Evolutionary conservation across 2,113 vertebrate species (phyloP), one percentile per base, ranked within the genome.

Genomic region (Eurypyga helias): DNA sequence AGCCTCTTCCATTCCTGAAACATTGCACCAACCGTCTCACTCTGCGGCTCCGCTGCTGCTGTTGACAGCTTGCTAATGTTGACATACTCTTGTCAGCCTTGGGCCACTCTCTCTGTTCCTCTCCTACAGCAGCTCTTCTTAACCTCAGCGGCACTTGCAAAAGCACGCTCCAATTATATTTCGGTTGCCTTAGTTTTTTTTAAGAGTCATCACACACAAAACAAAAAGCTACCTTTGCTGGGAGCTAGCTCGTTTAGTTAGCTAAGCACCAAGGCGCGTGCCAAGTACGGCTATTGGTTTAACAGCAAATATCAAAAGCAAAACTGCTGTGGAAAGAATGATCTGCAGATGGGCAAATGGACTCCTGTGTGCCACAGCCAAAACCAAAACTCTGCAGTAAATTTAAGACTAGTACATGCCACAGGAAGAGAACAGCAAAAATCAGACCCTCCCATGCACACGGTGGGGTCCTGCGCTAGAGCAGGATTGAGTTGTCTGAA

Each of bases 1-100:
- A 95, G 66, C 69, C 95, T 91, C 86, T 86, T 46, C 91, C 77
- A 34, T 92, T 46, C 91, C 93, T 14, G 2, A 58, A 90, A 90
- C 6, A 13, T 3, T 31, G 58, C 89, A 81, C 41, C 58, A n/a
- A 57, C 21, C 46, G 1, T 92, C 93, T 83, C 91, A 29, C 67
- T 36, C 58, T 10, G 89, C 36, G 0, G 83, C 88, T 76, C 89
- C 13, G 89, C 93, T 96, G n/a, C 95, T 94, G 95, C 6, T 92
- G 94, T 87, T n/a, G 64, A 97, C 96, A 97, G 96, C 96, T 97
- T 97, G 96, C 95, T 96, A 97, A 97, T 97, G 95, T 81, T 90
- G 91, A 91, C 89, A 94, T 93, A 61, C 80, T 90, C 94, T 55
- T 49, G 54, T 73, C 94, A 96, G 96, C 96, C 96, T 34, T 96